Conservation (phyloP, 2,797 vertebrate genomes). For the Tiaroga cobitis region DNA sequence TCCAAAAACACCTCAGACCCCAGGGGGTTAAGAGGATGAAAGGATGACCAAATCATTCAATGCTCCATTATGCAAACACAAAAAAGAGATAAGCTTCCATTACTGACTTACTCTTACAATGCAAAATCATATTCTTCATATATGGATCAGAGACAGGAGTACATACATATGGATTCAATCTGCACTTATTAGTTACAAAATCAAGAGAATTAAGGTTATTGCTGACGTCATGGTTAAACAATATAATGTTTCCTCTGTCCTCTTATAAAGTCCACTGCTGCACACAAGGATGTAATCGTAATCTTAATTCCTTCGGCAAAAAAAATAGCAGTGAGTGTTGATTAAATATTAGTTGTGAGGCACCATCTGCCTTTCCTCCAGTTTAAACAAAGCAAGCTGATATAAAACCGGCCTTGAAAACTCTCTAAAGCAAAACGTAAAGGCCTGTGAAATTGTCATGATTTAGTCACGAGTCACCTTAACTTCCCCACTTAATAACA, state of each 20-base stretch:
- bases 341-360: constrained; percentile 72
- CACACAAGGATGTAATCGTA: constrained; percentile 56
- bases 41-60: neutral
- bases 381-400: constrained; percentile 62
- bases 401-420: constrained; percentile 56
- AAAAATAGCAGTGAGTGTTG: constrained; percentile 58
- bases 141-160: neutral
- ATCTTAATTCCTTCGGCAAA: constrained; percentile 61
- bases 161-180: neutral
- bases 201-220: neutral
- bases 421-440: constrained; percentile 52
- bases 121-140: neutral
- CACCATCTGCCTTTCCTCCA: constrained; percentile 59
- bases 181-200: neutral
- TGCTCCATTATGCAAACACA: neutral
- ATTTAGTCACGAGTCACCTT: constrained; percentile 32
- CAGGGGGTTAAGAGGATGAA: constrained; percentile 3
- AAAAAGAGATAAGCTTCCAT: neutral
- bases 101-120: neutral
- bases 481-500: neutral
- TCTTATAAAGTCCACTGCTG: neutral
- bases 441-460: constrained; percentile 28
- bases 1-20: no score
- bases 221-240: neutral
- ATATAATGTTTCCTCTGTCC: neutral